These are phyloP conservation scores for Halocynthia roretzi DNA, from an alignment of 23 tunicate species.

Conservation along the genomic window DNA sequence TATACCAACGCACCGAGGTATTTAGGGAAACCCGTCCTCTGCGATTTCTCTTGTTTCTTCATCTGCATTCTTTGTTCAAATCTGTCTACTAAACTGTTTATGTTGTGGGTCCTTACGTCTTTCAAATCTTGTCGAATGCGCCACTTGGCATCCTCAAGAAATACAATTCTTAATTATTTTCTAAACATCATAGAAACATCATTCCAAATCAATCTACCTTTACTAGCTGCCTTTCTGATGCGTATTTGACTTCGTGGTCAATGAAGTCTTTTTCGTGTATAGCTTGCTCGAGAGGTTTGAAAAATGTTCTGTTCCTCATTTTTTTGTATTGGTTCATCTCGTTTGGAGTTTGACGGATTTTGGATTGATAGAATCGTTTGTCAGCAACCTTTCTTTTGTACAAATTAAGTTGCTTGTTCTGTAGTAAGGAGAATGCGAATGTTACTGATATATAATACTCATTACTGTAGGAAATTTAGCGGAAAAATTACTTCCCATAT, in stretches of 20 bases:
- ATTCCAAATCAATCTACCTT: slow-evolving; percentile 16
- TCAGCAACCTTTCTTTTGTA: slow-evolving; percentile 58
- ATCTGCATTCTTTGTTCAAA: slow-evolving; percentile 63
- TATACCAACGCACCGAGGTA: slow-evolving; percentile 37
- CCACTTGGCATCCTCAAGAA: slow-evolving; percentile 67
- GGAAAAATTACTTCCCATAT: too few species aligned
- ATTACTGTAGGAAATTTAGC: background rate
- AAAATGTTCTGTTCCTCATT: slow-evolving; percentile 41
- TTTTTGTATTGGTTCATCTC: slow-evolving; percentile 76
- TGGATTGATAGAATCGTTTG: slow-evolving; percentile 64
- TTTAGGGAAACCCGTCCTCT: slow-evolving; percentile 56
- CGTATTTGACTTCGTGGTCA: slow-evolving; percentile 76
- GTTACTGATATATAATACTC: too few species aligned
- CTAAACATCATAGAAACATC: background rate
- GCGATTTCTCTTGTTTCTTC: slow-evolving; percentile 59
- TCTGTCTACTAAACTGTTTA: slow-evolving; percentile 72
- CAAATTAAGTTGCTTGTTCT: slow-evolving; percentile 29
- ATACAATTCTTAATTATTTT: background rate
- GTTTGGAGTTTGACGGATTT: slow-evolving; percentile 72
- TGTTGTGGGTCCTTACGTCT: slow-evolving; percentile 62
- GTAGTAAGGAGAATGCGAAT: background rate
- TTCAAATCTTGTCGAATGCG: slow-evolving; percentile 64
- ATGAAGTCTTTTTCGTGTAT: slow-evolving; percentile 59
- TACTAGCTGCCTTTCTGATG: slow-evolving; percentile 69
- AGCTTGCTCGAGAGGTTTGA: slow-evolving; percentile 74